phyloP scores from a whole-genome alignment of 2,113 vertebrate species.

The Grantiella picta region DNA sequence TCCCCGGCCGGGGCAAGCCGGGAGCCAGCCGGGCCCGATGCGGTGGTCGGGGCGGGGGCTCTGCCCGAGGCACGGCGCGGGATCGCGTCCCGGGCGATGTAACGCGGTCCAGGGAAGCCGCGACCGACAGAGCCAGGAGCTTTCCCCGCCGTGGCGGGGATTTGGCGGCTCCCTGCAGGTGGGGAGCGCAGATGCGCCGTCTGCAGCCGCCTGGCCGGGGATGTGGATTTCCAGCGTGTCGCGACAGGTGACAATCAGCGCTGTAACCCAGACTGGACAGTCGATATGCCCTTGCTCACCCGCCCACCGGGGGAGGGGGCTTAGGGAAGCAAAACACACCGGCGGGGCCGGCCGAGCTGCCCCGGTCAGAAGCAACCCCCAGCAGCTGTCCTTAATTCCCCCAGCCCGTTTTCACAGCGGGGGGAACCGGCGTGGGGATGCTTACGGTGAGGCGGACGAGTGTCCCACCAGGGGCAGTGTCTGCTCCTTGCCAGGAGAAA shows the following conservation, averaged over 20 bases:
- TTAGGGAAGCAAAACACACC: not conserved
- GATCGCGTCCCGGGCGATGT: not conserved
- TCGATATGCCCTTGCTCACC: not conserved
- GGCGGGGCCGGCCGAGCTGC: not conserved
- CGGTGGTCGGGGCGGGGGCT: not conserved
- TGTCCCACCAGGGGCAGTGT: not conserved
- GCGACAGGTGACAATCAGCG: not conserved
- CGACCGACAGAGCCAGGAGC: not conserved
- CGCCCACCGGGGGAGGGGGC: not conserved
- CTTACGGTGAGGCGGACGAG: not conserved
- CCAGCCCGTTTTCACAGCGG: not conserved
- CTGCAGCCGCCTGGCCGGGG: not conserved
- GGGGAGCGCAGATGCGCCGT: not conserved
- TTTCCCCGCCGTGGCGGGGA: not conserved
- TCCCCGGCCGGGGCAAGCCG: too few relatives aligned
- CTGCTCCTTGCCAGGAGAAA: not conserved
- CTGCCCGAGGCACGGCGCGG: not conserved
- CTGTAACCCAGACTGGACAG: not conserved
- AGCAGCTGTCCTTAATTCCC: not conserved
- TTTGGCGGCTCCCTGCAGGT: not conserved
- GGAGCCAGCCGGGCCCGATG: not conserved
- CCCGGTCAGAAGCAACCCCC: not conserved
- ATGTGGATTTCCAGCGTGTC: slow-evolving; percentile 27
- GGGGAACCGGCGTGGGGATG: not conserved
- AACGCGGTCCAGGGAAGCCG: not conserved